A percentile compares a stretch with the other conserved stretches of the same genome.
Conservation (phyloP, 2,797 vertebrate genomes). For the Botia almorhae region DNA sequence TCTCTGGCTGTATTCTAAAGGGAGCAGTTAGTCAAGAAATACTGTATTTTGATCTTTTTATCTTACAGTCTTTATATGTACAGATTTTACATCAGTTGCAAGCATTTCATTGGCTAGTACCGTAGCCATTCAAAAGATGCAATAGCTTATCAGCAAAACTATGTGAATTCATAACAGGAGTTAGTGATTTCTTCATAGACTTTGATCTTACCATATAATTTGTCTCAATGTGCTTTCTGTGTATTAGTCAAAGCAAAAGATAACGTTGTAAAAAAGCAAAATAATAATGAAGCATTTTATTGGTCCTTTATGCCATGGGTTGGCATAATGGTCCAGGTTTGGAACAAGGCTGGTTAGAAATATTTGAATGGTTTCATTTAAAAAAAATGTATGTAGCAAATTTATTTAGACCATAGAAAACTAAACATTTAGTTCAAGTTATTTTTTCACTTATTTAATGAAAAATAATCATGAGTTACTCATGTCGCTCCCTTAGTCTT, state of each 20-base stretch:
- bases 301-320: neutral
- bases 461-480: neutral
- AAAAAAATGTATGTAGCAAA: no score
- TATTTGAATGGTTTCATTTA: neutral
- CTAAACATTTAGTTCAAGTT: no score
- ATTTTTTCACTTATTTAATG: neutral
- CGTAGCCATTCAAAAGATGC: neutral
- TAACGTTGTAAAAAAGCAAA: neutral
- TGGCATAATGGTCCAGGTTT: neutral
- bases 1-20: constrained; percentile 28
- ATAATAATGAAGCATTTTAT: no score
- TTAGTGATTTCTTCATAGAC: neutral
- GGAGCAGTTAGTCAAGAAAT: constrained; percentile 23
- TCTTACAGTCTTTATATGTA: constrained; percentile 5
- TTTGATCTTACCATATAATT: neutral
- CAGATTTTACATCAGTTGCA: neutral
- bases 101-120: neutral
- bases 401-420: no score
- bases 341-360: neutral
- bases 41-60: constrained; percentile 30
- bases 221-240: neutral
- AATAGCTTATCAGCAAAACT: neutral
- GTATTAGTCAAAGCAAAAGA: neutral
- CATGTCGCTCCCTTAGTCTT: no score
- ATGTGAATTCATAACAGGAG: constrained; percentile 23